phyloP scores from a whole-genome alignment of 1,140 invertebrate genomes.

The Venturia canescens region DNA sequence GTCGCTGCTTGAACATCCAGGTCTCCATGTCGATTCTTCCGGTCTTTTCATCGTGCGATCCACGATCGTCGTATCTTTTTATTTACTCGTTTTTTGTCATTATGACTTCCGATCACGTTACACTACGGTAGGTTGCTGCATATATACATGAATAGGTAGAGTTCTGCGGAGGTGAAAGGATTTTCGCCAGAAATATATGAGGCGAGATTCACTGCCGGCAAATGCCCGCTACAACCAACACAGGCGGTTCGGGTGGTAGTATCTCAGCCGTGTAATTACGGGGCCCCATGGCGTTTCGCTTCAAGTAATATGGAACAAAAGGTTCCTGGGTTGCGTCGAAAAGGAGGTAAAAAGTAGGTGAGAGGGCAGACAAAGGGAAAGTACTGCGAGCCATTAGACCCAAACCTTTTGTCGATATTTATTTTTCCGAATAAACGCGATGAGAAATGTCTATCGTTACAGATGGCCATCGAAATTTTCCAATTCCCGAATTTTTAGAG shows the following conservation, averaged over 20 bases:
- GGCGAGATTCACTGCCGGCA: slow-evolving; percentile 61
- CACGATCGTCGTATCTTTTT: not conserved
- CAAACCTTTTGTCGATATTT: not conserved
- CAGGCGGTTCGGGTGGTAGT: slow-evolving; percentile 52
- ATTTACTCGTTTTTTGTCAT: not conserved
- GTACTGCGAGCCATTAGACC: slow-evolving; percentile 62
- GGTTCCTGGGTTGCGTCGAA: slow-evolving; percentile 44
- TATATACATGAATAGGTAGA: slow-evolving; percentile 3
- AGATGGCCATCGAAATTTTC: too few relatives aligned
- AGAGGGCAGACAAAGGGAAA: slow-evolving; percentile 60
- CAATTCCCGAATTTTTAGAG: too few relatives aligned
- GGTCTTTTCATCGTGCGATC: not conserved
- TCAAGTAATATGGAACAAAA: slow-evolving; percentile 67
- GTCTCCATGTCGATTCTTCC: not conserved
- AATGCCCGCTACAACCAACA: not conserved
- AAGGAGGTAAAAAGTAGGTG: slow-evolving; percentile 40
- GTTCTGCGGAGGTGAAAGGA: slow-evolving; percentile 52
- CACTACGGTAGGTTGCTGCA: not conserved
- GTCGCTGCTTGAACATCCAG: slow-evolving; percentile 19
- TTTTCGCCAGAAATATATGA: slow-evolving; percentile 59
- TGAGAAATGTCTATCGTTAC: too few relatives aligned
- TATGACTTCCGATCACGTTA: slow-evolving; percentile 38
- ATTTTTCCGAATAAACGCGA: too few relatives aligned
- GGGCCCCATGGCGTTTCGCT: slow-evolving; percentile 62
- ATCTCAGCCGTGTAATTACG: slow-evolving; percentile 71